Percentiles rank a stretch among this genome's conserved stretches.
phyloP scores from a whole-genome alignment of 2,113 vertebrate genomes.

The Smithornis capensis region DNA sequence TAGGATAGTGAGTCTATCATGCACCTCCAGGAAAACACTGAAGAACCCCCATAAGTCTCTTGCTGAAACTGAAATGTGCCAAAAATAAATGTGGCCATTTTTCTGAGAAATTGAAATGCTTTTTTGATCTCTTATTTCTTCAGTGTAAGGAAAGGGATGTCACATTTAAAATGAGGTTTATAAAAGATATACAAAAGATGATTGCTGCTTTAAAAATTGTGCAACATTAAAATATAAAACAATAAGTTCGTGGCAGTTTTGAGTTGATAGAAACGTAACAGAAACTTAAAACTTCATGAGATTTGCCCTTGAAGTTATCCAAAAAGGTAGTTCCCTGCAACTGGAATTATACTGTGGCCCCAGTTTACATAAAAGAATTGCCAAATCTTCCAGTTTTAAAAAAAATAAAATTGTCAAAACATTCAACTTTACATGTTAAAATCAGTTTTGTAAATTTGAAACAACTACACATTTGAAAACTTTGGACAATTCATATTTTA shows the following conservation, averaged over 20 bases:
- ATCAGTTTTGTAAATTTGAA: not conserved
- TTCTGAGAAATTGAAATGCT: not conserved
- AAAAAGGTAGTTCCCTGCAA: not conserved
- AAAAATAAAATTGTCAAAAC: not conserved
- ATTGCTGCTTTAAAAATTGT: not conserved
- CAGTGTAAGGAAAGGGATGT: not conserved
- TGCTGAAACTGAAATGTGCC: not conserved
- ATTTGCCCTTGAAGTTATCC: not conserved
- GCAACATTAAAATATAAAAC: not conserved
- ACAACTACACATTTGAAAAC: not conserved
- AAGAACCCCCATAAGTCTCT: not conserved
- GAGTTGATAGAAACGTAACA: not conserved
- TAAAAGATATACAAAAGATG: not conserved
- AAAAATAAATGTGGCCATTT: not conserved
- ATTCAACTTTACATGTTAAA: not conserved
- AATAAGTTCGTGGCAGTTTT: not conserved
- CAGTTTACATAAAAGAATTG: not conserved
- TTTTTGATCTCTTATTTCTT: not conserved
- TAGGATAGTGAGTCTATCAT: not conserved
- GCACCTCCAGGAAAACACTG: not conserved
- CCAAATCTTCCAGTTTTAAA: not conserved
- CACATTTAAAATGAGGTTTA: not conserved
- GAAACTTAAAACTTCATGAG: not conserved
- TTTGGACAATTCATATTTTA: not conserved
- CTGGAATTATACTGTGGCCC: not conserved